A percentile compares a stretch with the other conserved stretches of the same genome.
Conservation (phyloP, 2,888 invertebrate genomes). For the Diaperis boleti region DNA sequence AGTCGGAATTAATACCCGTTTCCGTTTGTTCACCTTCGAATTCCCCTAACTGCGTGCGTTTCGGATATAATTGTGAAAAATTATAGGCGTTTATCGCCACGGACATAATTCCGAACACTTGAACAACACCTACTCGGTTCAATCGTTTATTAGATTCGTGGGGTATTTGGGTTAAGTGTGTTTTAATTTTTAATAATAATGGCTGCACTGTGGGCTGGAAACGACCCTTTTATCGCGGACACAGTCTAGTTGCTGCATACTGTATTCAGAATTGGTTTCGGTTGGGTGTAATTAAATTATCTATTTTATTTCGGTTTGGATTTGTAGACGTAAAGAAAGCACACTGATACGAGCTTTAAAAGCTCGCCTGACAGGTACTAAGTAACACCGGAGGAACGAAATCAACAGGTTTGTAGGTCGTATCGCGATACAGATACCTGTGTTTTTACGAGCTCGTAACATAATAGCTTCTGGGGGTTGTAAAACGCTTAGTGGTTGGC, state of each 20-base stretch:
- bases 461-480: constrained; percentile 48
- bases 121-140: constrained; percentile 41
- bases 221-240: no score
- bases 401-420: constrained; percentile 58
- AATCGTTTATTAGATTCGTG: constrained; percentile 48
- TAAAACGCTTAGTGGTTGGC: constrained; percentile 40
- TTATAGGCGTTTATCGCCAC: constrained; percentile 39
- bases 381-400: constrained; percentile 52
- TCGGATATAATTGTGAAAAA: constrained; percentile 41
- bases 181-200: constrained; percentile 55
- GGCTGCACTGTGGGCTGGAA: no score
- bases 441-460: constrained; percentile 51
- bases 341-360: constrained; percentile 24
- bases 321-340: constrained; percentile 24
- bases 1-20: constrained; percentile 39
- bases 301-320: no score
- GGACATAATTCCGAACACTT: constrained; percentile 38
- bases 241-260: no score
- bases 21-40: constrained; percentile 44
- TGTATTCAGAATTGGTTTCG: no score
- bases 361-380: constrained; percentile 44
- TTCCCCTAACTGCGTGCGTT: constrained; percentile 39
- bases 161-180: constrained; percentile 48
- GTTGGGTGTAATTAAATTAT: no score
- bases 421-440: constrained; percentile 55